These are phyloP conservation scores for Halichoeres trimaculatus DNA, from an alignment of 2,113 vertebrate species.

Conservation along the genomic window DNA sequence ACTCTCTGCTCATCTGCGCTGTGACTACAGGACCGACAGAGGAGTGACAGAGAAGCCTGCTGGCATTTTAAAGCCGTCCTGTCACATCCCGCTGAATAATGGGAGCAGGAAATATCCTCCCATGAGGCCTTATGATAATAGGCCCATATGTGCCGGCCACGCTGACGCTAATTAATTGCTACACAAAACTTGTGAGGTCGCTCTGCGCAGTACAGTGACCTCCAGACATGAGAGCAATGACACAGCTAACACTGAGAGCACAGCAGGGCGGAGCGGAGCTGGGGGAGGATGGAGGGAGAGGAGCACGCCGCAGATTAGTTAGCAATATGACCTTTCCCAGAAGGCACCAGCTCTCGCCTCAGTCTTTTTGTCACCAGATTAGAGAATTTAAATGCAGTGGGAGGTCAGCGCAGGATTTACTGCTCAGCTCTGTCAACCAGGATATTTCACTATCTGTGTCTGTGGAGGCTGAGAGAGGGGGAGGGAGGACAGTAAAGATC, in stretches of 20 bases:
- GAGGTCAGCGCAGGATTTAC: conserved; percentile 51
- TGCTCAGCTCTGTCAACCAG: not conserved
- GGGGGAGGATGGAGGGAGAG: conserved; percentile 2
- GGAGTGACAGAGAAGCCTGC: conserved; percentile 25
- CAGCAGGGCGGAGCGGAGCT: not conserved
- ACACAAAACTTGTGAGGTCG: conserved; percentile 51
- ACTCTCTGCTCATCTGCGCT: not conserved
- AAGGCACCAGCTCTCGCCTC: conserved; percentile 51
- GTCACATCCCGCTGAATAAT: conserved; percentile 51
- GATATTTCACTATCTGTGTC: not conserved
- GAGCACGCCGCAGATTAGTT: conserved; percentile 55
- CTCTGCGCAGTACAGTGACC: conserved; percentile 51
- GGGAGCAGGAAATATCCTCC: conserved; percentile 56
- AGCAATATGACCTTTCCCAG: conserved; percentile 69
- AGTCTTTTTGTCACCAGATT: conserved; percentile 67
- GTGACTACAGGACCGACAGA: conserved; percentile 7
- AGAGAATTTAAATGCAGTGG: conserved; percentile 59
- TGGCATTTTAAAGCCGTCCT: conserved; percentile 50
- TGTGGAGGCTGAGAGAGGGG: not conserved
- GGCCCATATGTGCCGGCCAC: conserved; percentile 44
- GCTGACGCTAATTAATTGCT: conserved; percentile 67
- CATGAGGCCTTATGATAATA: conserved; percentile 63
- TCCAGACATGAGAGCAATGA: conserved; percentile 60
- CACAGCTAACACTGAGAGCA: conserved; percentile 1
- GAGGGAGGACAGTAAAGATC: too few relatives aligned